Evolutionary conservation across 1,140 invertebrate species (phyloP).

Genomic region (Sycophaga agraensis): DNA sequence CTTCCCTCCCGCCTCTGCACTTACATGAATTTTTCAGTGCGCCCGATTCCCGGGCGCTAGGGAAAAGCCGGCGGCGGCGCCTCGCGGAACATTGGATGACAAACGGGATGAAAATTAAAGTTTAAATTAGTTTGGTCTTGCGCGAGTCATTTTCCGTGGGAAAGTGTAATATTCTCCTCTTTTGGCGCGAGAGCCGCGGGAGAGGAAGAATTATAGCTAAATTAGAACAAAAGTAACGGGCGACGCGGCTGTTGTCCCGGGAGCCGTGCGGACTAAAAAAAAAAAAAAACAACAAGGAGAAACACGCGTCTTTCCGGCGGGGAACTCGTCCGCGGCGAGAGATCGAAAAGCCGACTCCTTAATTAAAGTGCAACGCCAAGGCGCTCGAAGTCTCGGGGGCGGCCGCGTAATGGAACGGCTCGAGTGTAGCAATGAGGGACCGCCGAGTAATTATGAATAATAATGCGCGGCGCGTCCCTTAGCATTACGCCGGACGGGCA

Average conservation of each 20-base stretch:
- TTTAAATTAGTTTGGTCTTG: constrained; percentile 32
- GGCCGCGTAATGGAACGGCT: neutral
- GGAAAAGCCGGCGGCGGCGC: neutral
- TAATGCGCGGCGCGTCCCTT: neutral
- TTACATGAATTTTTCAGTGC: constrained; percentile 28
- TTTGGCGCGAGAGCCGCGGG: neutral
- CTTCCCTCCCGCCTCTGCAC: constrained; percentile 1
- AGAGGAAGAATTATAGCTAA: constrained; percentile 23
- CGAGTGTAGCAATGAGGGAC: neutral
- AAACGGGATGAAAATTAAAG: constrained; percentile 33
- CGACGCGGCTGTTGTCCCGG: too few relatives aligned
- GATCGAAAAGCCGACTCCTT: constrained; percentile 14
- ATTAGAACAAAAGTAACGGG: constrained; percentile 28
- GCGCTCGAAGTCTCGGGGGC: neutral
- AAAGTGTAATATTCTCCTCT: constrained; percentile 28
- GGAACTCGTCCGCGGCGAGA: constrained; percentile 15
- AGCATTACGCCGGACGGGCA: too few relatives aligned
- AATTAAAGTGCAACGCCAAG: constrained; percentile 8
- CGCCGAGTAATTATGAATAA: constrained; percentile 10
- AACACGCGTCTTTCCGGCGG: too few relatives aligned
- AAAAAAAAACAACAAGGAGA: too few relatives aligned
- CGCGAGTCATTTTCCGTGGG: constrained; percentile 22
- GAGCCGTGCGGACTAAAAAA: too few relatives aligned
- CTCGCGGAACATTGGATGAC: constrained; percentile 24
- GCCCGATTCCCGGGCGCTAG: neutral